A percentile compares a stretch with the other conserved stretches of the same genome.
Conservation (phyloP, 1,140 invertebrate species). For the Calliopsis andreniformis region DNA sequence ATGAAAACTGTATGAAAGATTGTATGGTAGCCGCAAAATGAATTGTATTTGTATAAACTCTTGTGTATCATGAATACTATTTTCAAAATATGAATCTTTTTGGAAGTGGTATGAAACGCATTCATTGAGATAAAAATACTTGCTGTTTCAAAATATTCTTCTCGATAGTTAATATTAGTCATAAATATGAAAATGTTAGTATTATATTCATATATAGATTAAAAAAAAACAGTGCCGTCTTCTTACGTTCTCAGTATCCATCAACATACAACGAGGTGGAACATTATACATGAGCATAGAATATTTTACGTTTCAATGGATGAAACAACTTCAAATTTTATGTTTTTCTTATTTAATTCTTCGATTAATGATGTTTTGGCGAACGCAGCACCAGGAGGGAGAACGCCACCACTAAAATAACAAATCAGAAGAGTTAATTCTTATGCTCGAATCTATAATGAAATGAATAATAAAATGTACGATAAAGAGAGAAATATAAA, state of each 20-base stretch:
- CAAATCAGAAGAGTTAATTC: constrained; percentile 14
- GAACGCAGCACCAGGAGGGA: constrained; percentile 82
- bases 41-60: background rate
- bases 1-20: background rate
- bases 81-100: constrained; percentile 3
- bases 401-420: constrained; percentile 80
- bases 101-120: constrained; percentile 9
- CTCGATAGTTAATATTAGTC: background rate
- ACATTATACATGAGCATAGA: background rate
- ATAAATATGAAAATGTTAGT: constrained; percentile 11
- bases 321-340: constrained; percentile 84
- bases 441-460: background rate
- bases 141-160: constrained; percentile 20
- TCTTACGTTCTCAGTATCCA: background rate
- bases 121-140: constrained; percentile 1
- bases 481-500: constrained; percentile 33
- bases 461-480: background rate
- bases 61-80: background rate
- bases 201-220: constrained; percentile 15
- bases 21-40: background rate
- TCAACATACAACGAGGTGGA: background rate
- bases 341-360: constrained; percentile 83
- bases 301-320: constrained; percentile 70
- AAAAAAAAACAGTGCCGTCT: constrained; percentile 2
- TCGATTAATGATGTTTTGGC: constrained; percentile 85